Conservation (phyloP, 2,888 invertebrate genomes). For the Orthosia cruda region DNA sequence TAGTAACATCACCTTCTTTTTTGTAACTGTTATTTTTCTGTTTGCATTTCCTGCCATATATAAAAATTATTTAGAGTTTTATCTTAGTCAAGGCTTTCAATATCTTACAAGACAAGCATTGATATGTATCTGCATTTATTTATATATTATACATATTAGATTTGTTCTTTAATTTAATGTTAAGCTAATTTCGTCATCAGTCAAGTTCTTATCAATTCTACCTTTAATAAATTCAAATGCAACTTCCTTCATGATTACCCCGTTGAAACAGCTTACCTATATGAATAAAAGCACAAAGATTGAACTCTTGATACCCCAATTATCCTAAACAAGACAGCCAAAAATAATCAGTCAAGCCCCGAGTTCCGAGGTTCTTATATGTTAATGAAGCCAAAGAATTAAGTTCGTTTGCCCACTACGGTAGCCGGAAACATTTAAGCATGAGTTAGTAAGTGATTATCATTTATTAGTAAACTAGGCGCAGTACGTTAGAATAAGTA, state of each 20-base stretch:
- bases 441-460: conserved; percentile 87
- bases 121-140: no score
- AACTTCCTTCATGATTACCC: conserved; percentile 36
- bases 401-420: conserved; percentile 83
- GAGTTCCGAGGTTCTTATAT: conserved; percentile 76
- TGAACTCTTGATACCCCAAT: conserved; percentile 58
- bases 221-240: conserved; percentile 18
- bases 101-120: no score
- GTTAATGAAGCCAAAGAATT: conserved; percentile 86
- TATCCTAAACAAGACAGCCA: conserved; percentile 61
- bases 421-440: conserved; percentile 89
- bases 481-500: conserved; percentile 63
- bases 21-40: background rate
- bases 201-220: background rate
- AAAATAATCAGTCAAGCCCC: conserved; percentile 78
- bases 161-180: background rate
- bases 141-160: background rate
- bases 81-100: no score
- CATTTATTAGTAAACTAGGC: conserved; percentile 83
- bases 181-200: background rate
- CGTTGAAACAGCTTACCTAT: conserved; percentile 16
- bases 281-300: conserved; percentile 54
- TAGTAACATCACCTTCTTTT: no score
- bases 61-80: no score
- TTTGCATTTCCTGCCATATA: background rate